A percentile compares a stretch with the other conserved stretches of the same genome.
Evolutionary conservation across 2,797 vertebrate genomes (phyloP).

Genomic region (Acipenser transmontanus): DNA sequence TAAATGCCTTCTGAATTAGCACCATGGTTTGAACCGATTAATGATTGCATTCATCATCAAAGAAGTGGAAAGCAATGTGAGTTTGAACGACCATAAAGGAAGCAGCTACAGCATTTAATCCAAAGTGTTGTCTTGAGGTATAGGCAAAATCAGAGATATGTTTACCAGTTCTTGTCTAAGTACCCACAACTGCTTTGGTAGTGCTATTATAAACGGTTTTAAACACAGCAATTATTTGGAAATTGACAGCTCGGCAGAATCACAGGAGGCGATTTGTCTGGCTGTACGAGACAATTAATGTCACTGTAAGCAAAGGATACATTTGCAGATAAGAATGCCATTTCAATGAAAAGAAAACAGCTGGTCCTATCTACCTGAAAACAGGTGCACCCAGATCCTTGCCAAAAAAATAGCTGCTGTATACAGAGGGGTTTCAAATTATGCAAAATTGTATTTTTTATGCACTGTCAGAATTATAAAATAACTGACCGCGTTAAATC

Average conservation of each 20-base stretch:
- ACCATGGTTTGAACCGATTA: too few species aligned
- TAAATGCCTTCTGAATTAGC: too few species aligned
- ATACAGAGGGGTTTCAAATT: not conserved
- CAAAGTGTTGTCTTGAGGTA: too few species aligned
- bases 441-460: not conserved
- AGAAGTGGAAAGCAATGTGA: too few species aligned
- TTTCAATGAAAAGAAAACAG: not conserved
- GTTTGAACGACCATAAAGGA: too few species aligned
- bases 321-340: not conserved
- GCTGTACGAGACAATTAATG: conserved; percentile 5
- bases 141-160: too few species aligned
- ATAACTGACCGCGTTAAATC: not conserved
- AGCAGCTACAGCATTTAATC: too few species aligned
- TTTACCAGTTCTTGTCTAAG: not conserved
- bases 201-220: conserved; percentile 11
- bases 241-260: conserved; percentile 15
- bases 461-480: not conserved
- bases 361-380: not conserved
- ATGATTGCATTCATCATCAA: too few species aligned
- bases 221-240: conserved; percentile 17
- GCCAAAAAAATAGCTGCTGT: not conserved
- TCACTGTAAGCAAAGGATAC: not conserved
- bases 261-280: conserved; percentile 20
- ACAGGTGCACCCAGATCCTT: not conserved
- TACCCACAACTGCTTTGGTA: conserved; percentile 9